Base-by-base conservation (phyloP, 2,888 invertebrate species). In the Macrophya annulata region DNA sequence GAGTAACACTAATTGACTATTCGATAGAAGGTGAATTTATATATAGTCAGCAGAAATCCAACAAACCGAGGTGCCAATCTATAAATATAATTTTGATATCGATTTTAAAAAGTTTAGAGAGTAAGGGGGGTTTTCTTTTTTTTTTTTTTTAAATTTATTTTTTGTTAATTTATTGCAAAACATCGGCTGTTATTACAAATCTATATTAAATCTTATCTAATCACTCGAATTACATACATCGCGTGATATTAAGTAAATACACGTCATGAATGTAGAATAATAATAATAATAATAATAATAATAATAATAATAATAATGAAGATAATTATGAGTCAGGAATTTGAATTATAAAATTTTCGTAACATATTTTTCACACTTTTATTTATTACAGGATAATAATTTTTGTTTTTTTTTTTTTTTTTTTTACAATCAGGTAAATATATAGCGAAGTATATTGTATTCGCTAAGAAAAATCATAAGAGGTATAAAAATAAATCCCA, bases 151-250 rank as follows among this genome's bases (percentile, higher is more conserved):
- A n/a, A n/a, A n/a, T 51, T 51, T 51, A 0, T 17, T 15, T 6
- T 9, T n/a, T 62, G 25, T 4, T 2, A 25, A 12, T 12, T 62
- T 12, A 10, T 21, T 25, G n/a, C 0, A 10, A 62, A 25, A 62
- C 9, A 62, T 10, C 62, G n/a, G 8, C 55, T 62, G 3, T 62
- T 62, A 12, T 21, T 12, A 6, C 25, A 12, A 25, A 71, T 40
- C 71, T 40, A n/a, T 4, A 8, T 31, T 10, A n/a, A 40, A 71
- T 71, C 71, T 71, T 71, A 71, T 71, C 71, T 71, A 71, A 71
- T 37, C 71, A 40, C 17, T 17, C 2, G 5, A n/a, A 40, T 37
- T 71, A 71, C 37, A 17, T n/a, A 37, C 6, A n/a, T 71, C 37
- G 37, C 71, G 17, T 40, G 71, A 71, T 31, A 4, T 12, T 0